Conservation (phyloP, 2,113 vertebrate genomes). For the Vanacampus margaritifer region DNA sequence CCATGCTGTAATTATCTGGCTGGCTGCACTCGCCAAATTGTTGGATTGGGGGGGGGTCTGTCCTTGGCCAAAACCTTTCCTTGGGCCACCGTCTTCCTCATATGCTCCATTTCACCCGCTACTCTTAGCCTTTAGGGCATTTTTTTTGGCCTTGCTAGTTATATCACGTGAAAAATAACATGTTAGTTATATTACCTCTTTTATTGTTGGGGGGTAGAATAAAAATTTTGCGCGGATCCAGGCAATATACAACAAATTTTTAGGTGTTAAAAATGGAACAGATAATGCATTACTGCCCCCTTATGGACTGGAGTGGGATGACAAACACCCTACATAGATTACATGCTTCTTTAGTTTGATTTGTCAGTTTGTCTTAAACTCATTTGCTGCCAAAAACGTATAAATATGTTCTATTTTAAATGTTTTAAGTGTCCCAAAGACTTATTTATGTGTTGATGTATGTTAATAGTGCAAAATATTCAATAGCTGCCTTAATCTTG, state of each 20-base stretch:
- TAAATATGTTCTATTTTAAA: no score
- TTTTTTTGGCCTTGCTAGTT: background rate
- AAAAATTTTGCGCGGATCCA: background rate
- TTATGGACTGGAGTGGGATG: background rate
- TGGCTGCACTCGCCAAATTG: conserved; percentile 5
- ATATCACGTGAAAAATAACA: background rate
- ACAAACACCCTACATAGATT: background rate
- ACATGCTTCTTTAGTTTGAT: background rate
- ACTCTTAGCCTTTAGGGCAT: background rate
- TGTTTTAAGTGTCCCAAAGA: no score
- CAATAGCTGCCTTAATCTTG: no score
- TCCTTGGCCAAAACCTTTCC: background rate
- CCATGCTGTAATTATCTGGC: conserved; percentile 7
- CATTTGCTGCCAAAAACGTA: no score
- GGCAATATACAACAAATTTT: no score
- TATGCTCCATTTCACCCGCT: background rate
- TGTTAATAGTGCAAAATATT: no score
- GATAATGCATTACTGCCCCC: background rate
- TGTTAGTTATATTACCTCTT: background rate
- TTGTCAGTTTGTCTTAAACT: background rate
- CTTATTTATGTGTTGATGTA: no score
- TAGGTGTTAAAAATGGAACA: background rate
- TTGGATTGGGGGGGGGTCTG: background rate
- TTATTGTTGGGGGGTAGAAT: background rate
- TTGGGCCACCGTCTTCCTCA: background rate